Base-by-base conservation (phyloP, 30 jellyfish, hydroid and myxozoan species). In the Haliclystus octoradiatus region DNA sequence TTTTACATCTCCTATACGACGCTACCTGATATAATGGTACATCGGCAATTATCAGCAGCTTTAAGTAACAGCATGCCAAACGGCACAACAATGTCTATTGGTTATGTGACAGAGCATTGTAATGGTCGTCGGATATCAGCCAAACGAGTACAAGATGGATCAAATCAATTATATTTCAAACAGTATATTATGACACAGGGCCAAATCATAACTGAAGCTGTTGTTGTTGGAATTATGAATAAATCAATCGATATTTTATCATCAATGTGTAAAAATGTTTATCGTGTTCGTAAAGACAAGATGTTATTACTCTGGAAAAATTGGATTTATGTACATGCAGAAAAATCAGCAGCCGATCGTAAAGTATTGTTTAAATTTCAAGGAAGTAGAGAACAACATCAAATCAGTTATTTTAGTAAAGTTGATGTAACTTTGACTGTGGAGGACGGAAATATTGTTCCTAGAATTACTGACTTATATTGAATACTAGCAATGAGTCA, bases 1-100 rank as follows among this genome's bases (percentile, higher is more conserved):
- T 52, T 92, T 92, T 70, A 92, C 99, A 30, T 92, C 99, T 40
- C 99, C 99, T 25, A 92, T 92, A 51, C 92, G 99, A 5, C 91
- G 99, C 12, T 92, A 92, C 93, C 99, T 0, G 99, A 92, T 62
- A 70, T 92, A 67, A 52, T 92, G 23, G 99, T 92, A 22, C 99
- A 92, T 73, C 84, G 99, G 2, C 52, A 77, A 72, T 79, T 92
- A 7, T 50, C 92, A 33, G 95, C 92, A 33, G 91, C 95, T 14
- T 31, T 81, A 50, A 80, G 72, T 31, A 68, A 65, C 25, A 68
- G 50, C 12, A 68, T 52, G 34, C 32, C 33, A 2, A 5, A 5
- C 14, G 94, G 72, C 28, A 66, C 23, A 24, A 53, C 49, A 40
- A 70, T 52, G 15, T 82, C 71, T 26, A 66, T 65, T 28, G 79